Percentiles rank a stretch among this genome's conserved stretches.
Conservation (phyloP, 1,140 invertebrate species). For the Octopus sinensis region DNA sequence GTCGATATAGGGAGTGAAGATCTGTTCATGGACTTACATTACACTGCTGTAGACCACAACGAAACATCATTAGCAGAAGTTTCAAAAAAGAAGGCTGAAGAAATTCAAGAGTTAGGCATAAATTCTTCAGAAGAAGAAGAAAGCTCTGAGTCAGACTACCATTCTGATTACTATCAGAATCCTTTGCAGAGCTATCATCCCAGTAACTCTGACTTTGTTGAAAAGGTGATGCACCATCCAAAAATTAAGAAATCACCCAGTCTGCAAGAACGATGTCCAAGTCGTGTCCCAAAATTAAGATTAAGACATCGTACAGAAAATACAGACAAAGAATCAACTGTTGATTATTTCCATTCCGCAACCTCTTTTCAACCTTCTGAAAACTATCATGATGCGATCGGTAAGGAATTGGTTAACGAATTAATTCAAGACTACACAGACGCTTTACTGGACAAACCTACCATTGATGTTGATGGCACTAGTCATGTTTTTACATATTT, state of each 20-base stretch:
- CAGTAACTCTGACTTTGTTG: background rate
- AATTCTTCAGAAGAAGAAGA: background rate
- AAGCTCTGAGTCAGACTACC: background rate
- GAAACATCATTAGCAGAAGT: slow-evolving; percentile 72
- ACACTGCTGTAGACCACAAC: slow-evolving; percentile 69
- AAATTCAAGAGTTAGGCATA: background rate
- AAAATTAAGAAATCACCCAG: background rate
- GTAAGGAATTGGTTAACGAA: slow-evolving; percentile 38
- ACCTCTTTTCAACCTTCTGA: background rate
- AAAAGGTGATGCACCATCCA: background rate
- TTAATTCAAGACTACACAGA: slow-evolving; percentile 51
- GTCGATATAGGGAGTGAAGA: slow-evolving; percentile 68
- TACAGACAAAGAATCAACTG: background rate
- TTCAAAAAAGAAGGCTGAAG: slow-evolving; percentile 70
- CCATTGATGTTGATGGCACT: background rate
- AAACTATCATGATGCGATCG: slow-evolving; percentile 19
- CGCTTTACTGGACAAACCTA: slow-evolving; percentile 38
- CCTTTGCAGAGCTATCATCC: background rate
- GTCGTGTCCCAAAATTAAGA: background rate
- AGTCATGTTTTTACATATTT: background rate
- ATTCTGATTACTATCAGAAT: background rate
- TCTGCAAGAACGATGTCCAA: background rate
- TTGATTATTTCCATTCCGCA: slow-evolving; percentile 15
- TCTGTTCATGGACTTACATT: slow-evolving; percentile 70
- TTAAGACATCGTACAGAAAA: background rate